Evolutionary conservation across 2,888 invertebrate genomes (phyloP), one percentile per base, ranked within the genome.

Genomic region (Phania funesta): DNA sequence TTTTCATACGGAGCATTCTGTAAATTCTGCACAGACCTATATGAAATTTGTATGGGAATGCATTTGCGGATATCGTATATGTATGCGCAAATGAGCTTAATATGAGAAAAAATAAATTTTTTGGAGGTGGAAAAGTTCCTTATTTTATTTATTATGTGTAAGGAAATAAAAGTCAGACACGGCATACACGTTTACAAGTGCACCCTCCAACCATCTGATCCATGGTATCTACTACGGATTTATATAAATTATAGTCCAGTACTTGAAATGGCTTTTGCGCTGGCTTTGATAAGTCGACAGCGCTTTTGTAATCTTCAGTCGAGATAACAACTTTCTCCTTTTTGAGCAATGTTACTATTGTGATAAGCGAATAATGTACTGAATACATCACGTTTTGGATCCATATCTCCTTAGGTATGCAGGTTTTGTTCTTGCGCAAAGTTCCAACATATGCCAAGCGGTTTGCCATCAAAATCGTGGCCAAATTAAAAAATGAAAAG

Each of bases 401-500:
- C n/a, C 38, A 38, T 13, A 38, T 38, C 38, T 38, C 0, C 38
- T n/a, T 38, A 0, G n/a, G 38, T 38, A 38, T 38, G 13, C 38
- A 29, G 62, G 26, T 16, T 52, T 67, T 52, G 18, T 54, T 54
- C 8, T 18, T 18, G n/a, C 67, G 24, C 24, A 68, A 13, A 13
- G 38, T 54, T 68, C 54, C 54, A 22, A 54, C 67, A 41, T 41
- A 41, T 7, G 3, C 65, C 26, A 52, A 52, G 8, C 38, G 38
- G 35, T 50, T 52, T 24, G 35, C 29, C 70, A 70, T 77, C 54
- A 77, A 77, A 32, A 52, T 44, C 16, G 56, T 41, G 13, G 70
- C 52, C 52, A 70, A 54, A 60, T 50, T 46, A 52, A 58, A 56
- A 8, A 54, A 64, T 24, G 60, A 46, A 68, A 77, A 79, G 16